Base-by-base conservation (phyloP, 1,140 invertebrate genomes). In the Prorops nasuta region DNA sequence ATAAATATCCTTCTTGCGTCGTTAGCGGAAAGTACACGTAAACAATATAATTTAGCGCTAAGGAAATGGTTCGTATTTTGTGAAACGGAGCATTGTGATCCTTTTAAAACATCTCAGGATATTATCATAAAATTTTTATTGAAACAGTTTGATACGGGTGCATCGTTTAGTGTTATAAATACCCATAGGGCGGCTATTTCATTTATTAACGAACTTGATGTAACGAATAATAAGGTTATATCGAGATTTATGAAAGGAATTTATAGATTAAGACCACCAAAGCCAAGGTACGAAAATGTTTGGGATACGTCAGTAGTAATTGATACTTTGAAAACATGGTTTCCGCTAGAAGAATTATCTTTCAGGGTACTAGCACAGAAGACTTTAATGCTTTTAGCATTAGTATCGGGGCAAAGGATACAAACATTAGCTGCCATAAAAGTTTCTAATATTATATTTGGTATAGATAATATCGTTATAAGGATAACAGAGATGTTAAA, bases 271-370 rank as follows among this genome's bases (percentile, higher is more conserved):
- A 44, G 51, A 37, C 58, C 58, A 3, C 50, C 10, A 16, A 20
- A 12, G 8, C 58, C 58, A 15, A 58, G 44, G 18, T 61, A 61
- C 44, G 32, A 15, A 16, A 16, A 6, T 6, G 51, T 51, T 7
- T 35, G 34, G 34, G 15, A 35, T n/a, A 15, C 14, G 7, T 6
- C 6, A 3, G 7, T 4, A 19, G 38, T 19, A 10, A 8, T 35
- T 7, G 34, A 35, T 10, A n/a, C 3, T 4, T 4, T 35, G 14
- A 14, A 3, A 3, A 10, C 6, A 14, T 35, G 34, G 34, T 35
- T 35, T 35, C 34, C 34, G 14, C 15, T 35, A 35, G 34, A 35
- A 15, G 14, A 4, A 8, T n/a, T 35, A 35, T 9, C 7, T 35
- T 35, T 7, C 4, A 10, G 14, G 14, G 6, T 10, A 4, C 14